Conservation (phyloP, 2,888 invertebrate genomes). For the Xylocampa areola region DNA sequence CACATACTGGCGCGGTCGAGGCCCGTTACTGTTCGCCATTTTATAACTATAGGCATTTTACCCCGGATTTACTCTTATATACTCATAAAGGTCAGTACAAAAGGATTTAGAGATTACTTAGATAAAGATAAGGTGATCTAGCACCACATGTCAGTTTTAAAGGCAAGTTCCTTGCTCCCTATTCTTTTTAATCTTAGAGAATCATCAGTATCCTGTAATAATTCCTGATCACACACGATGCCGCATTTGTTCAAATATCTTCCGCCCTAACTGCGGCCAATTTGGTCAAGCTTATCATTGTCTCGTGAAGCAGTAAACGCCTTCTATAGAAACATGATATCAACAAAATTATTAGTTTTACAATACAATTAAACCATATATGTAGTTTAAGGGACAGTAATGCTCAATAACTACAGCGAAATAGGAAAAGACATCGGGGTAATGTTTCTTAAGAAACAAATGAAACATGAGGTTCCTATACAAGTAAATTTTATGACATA, state of each 20-base stretch:
- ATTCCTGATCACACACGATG: not conserved
- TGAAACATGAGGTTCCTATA: constrained; percentile 6
- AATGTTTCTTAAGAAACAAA: not conserved
- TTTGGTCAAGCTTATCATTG: constrained; percentile 15
- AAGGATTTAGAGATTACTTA: not conserved
- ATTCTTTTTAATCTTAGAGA: not conserved
- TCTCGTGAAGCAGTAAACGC: constrained; percentile 24
- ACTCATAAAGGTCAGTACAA: constrained; percentile 42
- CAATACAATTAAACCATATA: constrained; percentile 15
- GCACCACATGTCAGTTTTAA: not conserved
- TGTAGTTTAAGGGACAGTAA: not conserved
- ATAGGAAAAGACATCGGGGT: not conserved
- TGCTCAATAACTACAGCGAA: not conserved
- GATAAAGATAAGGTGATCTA: too few relatives aligned
- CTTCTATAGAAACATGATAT: constrained; percentile 19
- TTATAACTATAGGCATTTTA: constrained; percentile 43
- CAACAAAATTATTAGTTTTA: constrained; percentile 7
- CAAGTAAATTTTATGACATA: constrained; percentile 4
- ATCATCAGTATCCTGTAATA: constrained; percentile 9
- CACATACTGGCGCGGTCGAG: constrained; percentile 76
- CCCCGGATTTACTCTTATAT: constrained; percentile 42
- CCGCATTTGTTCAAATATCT: constrained; percentile 6
- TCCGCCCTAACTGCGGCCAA: constrained; percentile 1
- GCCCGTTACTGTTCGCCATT: constrained; percentile 72
- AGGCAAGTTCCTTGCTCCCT: not conserved